Base-by-base conservation (phyloP, 1,140 invertebrate species). In the Macrotrachela quadricornifera region DNA sequence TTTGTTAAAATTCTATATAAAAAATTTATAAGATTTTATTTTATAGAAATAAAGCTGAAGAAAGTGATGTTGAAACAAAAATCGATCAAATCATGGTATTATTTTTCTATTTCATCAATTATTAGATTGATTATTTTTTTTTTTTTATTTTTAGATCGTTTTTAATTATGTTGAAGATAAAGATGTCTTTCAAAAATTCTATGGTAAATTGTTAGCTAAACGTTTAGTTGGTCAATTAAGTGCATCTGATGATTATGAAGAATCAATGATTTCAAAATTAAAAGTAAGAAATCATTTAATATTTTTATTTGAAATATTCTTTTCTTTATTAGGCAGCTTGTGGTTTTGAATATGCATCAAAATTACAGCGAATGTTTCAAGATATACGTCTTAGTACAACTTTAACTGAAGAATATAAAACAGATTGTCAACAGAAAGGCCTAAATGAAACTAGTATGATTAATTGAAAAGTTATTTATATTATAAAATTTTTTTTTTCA, bases 141-240 rank as follows among this genome's bases (percentile, higher is more conserved):
- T 2, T 2, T 4, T 30, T 30, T 30, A 4, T 30, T 30, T 30
- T 2, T 30, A 30, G 53, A 38, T 42, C 36, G 49, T 55, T 30
- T 99, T 97, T 72, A 96, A 96, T 72, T 97, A 97, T 66, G 91
- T 97, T 50, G 91, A 97, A 72, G 92, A 99, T 70, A 99, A 97
- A 73, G 94, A 99, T 71, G 91, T 97, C n/a, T 97, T 97, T 72
- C 91, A 96, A 71, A 96, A 94, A 66, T 96, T 95, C 71, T 99
- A 97, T 69, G 90, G 85, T 64, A 97, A 96, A 75, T 92, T 96
- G 87, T 71, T 97, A 54, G 90, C 90, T 6, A 96, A 95, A 72
- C 77, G 92, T 56, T 76, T 97, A 57, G 91, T 96, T 1, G 82
- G 85, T 63, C 87, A 96, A 63, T 85, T 91, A 80, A 95, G 88